Conservation (phyloP, 2,113 vertebrate genomes). For the Albula goreensis region DNA sequence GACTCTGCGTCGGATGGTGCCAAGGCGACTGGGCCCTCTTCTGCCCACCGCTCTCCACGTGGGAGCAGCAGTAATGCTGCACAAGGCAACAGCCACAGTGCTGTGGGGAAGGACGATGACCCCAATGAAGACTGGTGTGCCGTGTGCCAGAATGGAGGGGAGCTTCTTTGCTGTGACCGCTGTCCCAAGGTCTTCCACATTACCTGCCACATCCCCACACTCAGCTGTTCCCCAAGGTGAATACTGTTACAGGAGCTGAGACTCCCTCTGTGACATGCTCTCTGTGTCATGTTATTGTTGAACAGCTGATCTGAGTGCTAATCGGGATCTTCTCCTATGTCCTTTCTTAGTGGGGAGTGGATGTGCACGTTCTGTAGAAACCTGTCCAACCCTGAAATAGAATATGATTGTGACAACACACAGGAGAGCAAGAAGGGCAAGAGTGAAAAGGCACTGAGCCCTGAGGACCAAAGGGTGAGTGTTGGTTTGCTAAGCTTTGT, state of each 20-base stretch:
- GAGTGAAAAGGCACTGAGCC: constrained; percentile 78
- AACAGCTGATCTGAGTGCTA: no score
- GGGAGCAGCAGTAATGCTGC: constrained; percentile 59
- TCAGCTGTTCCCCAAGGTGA: constrained; percentile 87
- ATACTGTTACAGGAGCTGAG: neutral
- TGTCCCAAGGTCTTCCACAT: constrained; percentile 99
- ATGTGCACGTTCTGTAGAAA: constrained; percentile 97
- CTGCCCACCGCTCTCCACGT: constrained; percentile 69
- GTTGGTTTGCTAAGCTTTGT: no score
- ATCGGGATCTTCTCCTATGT: neutral
- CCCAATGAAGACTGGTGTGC: constrained; percentile 99
- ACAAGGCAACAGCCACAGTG: constrained; percentile 36
- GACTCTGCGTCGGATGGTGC: constrained; percentile 67
- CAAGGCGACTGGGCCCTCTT: constrained; percentile 20
- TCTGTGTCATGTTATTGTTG: neutral
- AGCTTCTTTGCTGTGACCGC: constrained; percentile 92
- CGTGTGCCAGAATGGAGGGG: constrained; percentile 94
- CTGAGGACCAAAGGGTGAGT: constrained; percentile 90
- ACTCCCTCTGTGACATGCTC: neutral
- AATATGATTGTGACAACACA: constrained; percentile 89
- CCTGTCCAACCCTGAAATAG: constrained; percentile 86
- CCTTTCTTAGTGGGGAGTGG: constrained; percentile 85
- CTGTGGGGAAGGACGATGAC: constrained; percentile 83
- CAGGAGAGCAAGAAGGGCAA: constrained; percentile 82
- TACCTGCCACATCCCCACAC: constrained; percentile 92